Base-by-base conservation (phyloP, 2,888 invertebrate species). In the Digitonthophagus gazella region DNA sequence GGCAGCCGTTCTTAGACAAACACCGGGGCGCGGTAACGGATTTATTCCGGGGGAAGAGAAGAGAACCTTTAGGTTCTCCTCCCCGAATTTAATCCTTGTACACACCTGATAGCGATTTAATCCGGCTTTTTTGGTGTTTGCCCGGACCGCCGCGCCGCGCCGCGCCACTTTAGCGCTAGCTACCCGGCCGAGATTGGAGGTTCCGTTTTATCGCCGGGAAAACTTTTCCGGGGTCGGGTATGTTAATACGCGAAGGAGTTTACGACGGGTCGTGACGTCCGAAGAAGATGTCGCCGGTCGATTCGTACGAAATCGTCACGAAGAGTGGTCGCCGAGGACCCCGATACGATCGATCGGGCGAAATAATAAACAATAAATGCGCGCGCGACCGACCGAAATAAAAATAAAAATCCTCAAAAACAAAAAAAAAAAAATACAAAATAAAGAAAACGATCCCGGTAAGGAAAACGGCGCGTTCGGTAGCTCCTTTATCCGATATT, bases 1-100 rank as follows among this genome's bases (percentile, higher is more conserved):
- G 57, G 64, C 64, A 56, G 54, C 64, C 67, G 44, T 64, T 78
- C 80, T 80, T 82, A 82, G 80, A 81, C 82, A 82, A 82, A 82
- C 82, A 82, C 78, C 76, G 76, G 75, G 77, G n/a, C 78, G 54
- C 44, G 22, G 44, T 77, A 77, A 78, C 77, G 78, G 81, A 82
- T 82, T 82, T 81, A 80, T 81, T 81, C 77, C 58, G 22, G 22
- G n/a, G 61, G 61, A 61, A 58, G n/a, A n/a, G n/a, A n/a, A n/a
- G n/a, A n/a, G n/a, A n/a, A n/a, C n/a, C 67, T 70, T 69, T 67
- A 64, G 67, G 67, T 69, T 66, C 15, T 14, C 65, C 22, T 61
- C 15, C 72, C 68, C 64, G 65, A 69, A 71, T 71, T 71, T 76
- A 76, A 75, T 74, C 74, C 75, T 75, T 76, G 73, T 76, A 74